A percentile compares a stretch with the other conserved stretches of the same genome.
Evolutionary conservation across 1,140 invertebrate genomes (phyloP).

Genomic region (Apolygus lucorum): DNA sequence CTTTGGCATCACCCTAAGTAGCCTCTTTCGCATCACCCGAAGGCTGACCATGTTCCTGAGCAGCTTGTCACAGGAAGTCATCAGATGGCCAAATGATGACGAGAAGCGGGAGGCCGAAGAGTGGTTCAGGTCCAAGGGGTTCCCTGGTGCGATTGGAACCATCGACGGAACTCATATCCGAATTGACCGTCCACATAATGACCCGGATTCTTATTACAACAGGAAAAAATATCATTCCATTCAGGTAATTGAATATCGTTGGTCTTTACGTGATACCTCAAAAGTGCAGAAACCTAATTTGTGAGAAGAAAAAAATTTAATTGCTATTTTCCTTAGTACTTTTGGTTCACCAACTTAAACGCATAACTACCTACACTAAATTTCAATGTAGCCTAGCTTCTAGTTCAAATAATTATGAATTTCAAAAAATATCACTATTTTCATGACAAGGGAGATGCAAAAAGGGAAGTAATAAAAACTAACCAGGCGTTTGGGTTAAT

Average conservation of each 20-base stretch:
- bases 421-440: background rate
- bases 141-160: constrained; percentile 34
- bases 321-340: too few relatives aligned
- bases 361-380: too few relatives aligned
- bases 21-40: constrained; percentile 33
- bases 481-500: too few relatives aligned
- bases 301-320: background rate
- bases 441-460: background rate
- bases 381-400: too few relatives aligned
- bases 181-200: constrained; percentile 31
- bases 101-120: constrained; percentile 22
- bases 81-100: constrained; percentile 26
- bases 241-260: constrained; percentile 26
- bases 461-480: too few relatives aligned
- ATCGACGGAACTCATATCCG: constrained; percentile 34
- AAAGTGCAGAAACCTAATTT: background rate
- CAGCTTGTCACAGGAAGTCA: constrained; percentile 13
- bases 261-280: constrained; percentile 4
- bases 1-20: constrained; percentile 35
- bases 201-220: constrained; percentile 32
- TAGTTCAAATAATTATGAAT: background rate
- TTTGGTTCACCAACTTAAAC: too few relatives aligned
- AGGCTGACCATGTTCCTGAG: constrained; percentile 12
- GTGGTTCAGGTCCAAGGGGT: constrained; percentile 17
- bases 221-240: constrained; percentile 33